Evolutionary conservation across 2,797 vertebrate species (phyloP).

Genomic region (Girardinus metallicus): DNA sequence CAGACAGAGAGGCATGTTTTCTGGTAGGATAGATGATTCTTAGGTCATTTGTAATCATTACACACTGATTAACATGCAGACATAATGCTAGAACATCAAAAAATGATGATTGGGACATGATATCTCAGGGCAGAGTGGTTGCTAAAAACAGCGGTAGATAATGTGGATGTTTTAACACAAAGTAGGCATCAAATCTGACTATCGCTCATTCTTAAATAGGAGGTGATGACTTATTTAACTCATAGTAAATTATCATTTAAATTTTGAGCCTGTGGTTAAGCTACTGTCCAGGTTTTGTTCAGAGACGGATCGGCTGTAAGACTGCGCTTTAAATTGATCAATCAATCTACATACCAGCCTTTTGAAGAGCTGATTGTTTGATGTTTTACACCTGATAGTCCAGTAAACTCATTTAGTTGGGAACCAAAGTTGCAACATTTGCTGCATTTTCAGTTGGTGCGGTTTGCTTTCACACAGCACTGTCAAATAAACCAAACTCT

Average conservation of each 20-base stretch:
- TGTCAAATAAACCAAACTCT: too few relatives aligned
- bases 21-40: constrained; percentile 7
- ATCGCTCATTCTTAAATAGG: constrained; percentile 14
- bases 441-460: too few relatives aligned
- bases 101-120: constrained; percentile 7
- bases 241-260: not conserved
- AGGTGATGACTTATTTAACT: not conserved
- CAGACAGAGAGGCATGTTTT: constrained; percentile 10
- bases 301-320: not conserved
- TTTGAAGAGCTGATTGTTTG: too few relatives aligned
- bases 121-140: constrained; percentile 28
- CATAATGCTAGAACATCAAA: not conserved
- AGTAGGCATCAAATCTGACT: constrained; percentile 30
- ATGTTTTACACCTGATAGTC: too few relatives aligned
- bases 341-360: not conserved
- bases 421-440: too few relatives aligned
- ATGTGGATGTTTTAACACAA: constrained; percentile 30
- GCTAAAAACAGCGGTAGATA: constrained; percentile 20
- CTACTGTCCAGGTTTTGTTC: not conserved
- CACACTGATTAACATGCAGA: constrained; percentile 7
- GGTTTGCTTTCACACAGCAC: too few relatives aligned
- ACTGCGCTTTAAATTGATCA: not conserved
- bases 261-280: not conserved
- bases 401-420: too few relatives aligned
- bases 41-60: constrained; percentile 10